Evolutionary conservation across 1,140 invertebrate genomes (phyloP), one percentile per base, ranked within the genome.

Genomic region (Brachionus manjavacas): DNA sequence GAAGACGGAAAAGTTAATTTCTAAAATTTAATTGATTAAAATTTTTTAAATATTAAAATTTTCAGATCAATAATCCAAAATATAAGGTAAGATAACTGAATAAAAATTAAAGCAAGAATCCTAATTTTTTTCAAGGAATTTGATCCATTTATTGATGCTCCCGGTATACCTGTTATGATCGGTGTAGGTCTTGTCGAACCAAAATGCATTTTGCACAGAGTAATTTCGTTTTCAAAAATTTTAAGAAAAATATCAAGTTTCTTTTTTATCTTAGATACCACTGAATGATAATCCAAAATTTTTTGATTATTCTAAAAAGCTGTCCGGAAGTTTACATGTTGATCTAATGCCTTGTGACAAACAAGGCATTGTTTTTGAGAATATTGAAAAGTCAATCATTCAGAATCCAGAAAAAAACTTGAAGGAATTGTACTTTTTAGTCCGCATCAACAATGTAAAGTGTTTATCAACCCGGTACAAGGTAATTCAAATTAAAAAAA

Each of bases 101-200:
- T 12, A 20, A 35, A 35, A 35, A 6, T 7, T 35, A 11, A 7
- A 43, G 23, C 14, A n/a, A 70, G 25, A 12, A 76, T 31, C 43
- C 2, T 8, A 76, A 43, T 9, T 11, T 76, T 11, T 55, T 39
- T 16, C 23, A 7, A 78, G 74, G 41, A 31, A 28, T 80, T 25
- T 78, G 92, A 93, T 88, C 92, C 92, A 35, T 93, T 93, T 87
- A 86, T 89, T 66, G 92, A 92, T 85, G 89, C 92, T 80, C 86
- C 89, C 7, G 89, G 92, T 79, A 88, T 88, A 9, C 91, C 92
- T 68, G 89, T 92, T 14, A 88, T 90, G 72, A 91, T 93, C 84
- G 92, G 92, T 23, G 91, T 90, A 81, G 90, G 89, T 0, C 91
- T 91, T 84, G 87, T 92, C 9, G 91, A 89, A 87, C 86, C 92